phyloP scores from a whole-genome alignment of 2,113 vertebrate species.

The Kryptolebias marmoratus region DNA sequence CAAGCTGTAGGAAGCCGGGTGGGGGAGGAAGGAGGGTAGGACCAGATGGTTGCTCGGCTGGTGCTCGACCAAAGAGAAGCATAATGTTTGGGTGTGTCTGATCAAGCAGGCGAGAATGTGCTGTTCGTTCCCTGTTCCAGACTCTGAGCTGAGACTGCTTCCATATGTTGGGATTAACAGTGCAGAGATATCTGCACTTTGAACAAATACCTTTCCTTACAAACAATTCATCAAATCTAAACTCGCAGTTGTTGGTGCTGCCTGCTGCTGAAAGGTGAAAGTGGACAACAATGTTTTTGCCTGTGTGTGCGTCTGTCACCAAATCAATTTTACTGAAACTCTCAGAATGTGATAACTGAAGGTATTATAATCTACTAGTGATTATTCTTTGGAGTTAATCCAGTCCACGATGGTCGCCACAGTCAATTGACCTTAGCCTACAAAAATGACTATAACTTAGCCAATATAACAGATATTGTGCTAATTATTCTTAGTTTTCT shows the following conservation, averaged over 20 bases:
- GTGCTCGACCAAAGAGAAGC: slow-evolving; percentile 67
- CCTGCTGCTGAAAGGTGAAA: no score
- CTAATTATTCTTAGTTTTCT: neutral
- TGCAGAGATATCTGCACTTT: slow-evolving; percentile 12
- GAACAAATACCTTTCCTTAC: no score
- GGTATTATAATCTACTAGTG: no score
- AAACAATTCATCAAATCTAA: neutral
- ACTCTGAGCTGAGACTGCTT: slow-evolving; percentile 40
- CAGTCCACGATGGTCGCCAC: no score
- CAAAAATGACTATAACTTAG: no score
- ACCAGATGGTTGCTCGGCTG: slow-evolving; percentile 80
- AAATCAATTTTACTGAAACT: no score
- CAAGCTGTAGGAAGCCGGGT: slow-evolving; percentile 78
- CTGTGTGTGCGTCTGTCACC: no score
- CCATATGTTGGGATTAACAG: slow-evolving; percentile 31
- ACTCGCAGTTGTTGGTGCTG: neutral
- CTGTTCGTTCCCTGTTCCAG: slow-evolving; percentile 51
- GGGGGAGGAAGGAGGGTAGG: slow-evolving; percentile 56
- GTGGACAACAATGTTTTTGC: no score
- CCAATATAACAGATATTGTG: no score
- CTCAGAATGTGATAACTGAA: no score
- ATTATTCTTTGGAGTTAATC: no score
- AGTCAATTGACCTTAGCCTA: no score
- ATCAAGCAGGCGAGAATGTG: slow-evolving; percentile 54
- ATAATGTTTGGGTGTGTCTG: slow-evolving; percentile 74